Evolutionary conservation across 2,113 vertebrate genomes (phyloP), one percentile per base, ranked within the genome.

Genomic region (Boulengeromyrus knoepffleri): DNA sequence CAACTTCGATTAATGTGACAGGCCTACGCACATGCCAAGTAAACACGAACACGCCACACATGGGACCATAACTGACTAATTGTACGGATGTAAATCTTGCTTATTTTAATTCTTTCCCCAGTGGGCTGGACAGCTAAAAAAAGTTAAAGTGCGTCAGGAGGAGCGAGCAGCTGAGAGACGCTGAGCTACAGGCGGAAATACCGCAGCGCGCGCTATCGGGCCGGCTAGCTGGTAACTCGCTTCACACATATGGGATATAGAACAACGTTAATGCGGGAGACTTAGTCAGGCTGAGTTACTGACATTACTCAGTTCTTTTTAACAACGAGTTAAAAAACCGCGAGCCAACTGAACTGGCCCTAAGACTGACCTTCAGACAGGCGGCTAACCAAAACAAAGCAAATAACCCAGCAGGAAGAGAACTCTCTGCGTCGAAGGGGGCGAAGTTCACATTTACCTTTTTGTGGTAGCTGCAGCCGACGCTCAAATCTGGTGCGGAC

Each of bases 381-480:
- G 27, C 62, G 17, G 49, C 36, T 39, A 53, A 6, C 27, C 49
- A 42, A 31, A 87, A 56, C 49, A 56, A 27, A 39, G 49, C 6
- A 17, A 39, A 36, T 2, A 10, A 52, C 2, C 19, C 27, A 15
- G 47, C n/a, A 13, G 12, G 3, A 27, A 86, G 2, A 21, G n/a
- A 27, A 50, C 2, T 15, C 45, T 19, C 13, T 6, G 52, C 12
- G 27, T 17, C 12, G 27, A 13, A 5, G n/a, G 17, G 5, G 47
- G n/a, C 27, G 27, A 9, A 1, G 24, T 19, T 89, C 50, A 36
- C 19, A 15, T 91, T 88, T 95, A 95, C 96, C 95, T 96, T 96
- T 91, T 94, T 58, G 90, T 96, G 96, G 89, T 96, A 96, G 58
- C 90, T 93, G 70, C 92, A 93, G 89, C 91, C 92, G 58, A 89